Conservation (phyloP, 2,888 invertebrate genomes). For the Harmothoe impar region DNA sequence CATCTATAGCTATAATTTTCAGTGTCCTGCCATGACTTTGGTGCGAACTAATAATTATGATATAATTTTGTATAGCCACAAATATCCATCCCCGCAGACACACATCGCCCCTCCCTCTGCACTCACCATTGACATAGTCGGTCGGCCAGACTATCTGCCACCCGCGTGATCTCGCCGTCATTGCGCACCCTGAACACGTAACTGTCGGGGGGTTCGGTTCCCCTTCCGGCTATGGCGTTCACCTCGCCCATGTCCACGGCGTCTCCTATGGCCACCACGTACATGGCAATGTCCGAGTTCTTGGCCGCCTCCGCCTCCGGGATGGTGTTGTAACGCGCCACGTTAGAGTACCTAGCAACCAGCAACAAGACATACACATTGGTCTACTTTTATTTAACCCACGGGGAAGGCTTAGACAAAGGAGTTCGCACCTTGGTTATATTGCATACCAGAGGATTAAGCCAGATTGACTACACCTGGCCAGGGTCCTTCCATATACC, state of each 20-base stretch:
- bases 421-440: too few relatives aligned
- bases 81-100: too few relatives aligned
- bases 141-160: constrained; percentile 55
- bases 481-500: too few relatives aligned
- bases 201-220: constrained; percentile 47
- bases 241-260: constrained; percentile 68
- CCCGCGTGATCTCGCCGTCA: constrained; percentile 34
- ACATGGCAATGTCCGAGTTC: constrained; percentile 63
- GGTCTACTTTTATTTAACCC: too few relatives aligned
- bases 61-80: too few relatives aligned
- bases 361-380: constrained; percentile 63
- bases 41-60: too few relatives aligned
- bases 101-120: too few relatives aligned
- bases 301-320: constrained; percentile 58
- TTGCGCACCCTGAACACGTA: constrained; percentile 66
- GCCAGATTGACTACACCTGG: too few relatives aligned
- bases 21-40: too few relatives aligned
- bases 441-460: too few relatives aligned
- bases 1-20: too few relatives aligned
- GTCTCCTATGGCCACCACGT: constrained; percentile 68
- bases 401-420: too few relatives aligned
- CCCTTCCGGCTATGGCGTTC: constrained; percentile 63
- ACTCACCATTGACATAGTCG: constrained; percentile 63
- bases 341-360: background rate
- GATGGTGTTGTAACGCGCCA: constrained; percentile 56